Evolutionary conservation across 2,113 vertebrate species (phyloP), one percentile per base, ranked within the genome.

Genomic region (Mionectes macconnelli): DNA sequence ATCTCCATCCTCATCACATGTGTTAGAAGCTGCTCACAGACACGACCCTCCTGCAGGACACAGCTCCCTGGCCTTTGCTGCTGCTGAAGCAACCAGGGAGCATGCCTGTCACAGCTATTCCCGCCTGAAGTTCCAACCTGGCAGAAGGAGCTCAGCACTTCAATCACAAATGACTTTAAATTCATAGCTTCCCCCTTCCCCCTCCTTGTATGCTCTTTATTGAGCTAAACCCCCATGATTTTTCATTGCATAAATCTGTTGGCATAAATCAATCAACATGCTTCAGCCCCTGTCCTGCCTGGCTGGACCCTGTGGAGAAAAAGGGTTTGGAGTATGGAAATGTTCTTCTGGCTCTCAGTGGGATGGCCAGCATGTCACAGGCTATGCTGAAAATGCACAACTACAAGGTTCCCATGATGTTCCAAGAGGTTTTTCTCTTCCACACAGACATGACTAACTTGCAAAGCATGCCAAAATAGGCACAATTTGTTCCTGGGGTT

Each of bases 151-250:
- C 53, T 83, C 57, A 37, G 40, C 0, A 3, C 24, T 73, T 87
- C 45, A 44, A 35, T 87, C 64, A 74, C 28, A 75, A 88, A 74
- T 57, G 40, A 45, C 57, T 76, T 83, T 12, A 62, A 70, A 74
- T 67, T 57, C 18, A 6, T 44, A 44, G 44, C 7, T 19, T 19
- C 8, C 44, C 44, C 18, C 18, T 9, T 6, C 14, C 33, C 2
- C 4, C 14, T 5, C 10, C 35, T 33, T 4, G 4, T 2, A 2
- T 45, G 11, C 2, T 2, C 6, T 1, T 63, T 57, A 45, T 16
- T 67, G 67, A 83, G 75, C 47, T 50, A 59, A 92, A 11, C n/a
- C 25, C 66, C 42, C 16, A 0, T 0, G 4, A 7, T 13, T 70
- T 75, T 59, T 63, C 9, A 18, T 22, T 50, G 39, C 35, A 5